phyloP scores from a whole-genome alignment of 2,888 invertebrate genomes.

The Spatulosminthurus flaviceps region DNA sequence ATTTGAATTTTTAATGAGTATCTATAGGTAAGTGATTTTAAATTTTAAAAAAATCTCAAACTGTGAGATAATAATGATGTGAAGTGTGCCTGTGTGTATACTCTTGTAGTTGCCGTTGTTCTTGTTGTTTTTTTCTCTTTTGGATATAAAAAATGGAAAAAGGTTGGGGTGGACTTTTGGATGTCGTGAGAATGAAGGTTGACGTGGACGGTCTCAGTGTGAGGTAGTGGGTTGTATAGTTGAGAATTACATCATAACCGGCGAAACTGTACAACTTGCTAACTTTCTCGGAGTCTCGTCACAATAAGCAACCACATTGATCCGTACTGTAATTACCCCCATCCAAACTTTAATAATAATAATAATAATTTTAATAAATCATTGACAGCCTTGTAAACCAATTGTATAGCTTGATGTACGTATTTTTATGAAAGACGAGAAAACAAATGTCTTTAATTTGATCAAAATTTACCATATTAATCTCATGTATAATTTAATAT shows the following conservation, averaged over 20 bases:
- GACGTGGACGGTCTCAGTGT: constrained; percentile 70
- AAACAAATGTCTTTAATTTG: too few relatives aligned
- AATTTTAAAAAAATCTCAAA: too few relatives aligned
- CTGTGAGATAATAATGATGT: too few relatives aligned
- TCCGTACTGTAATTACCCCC: constrained; percentile 12
- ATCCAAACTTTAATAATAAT: not conserved
- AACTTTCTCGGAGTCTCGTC: constrained; percentile 83
- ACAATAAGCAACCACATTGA: constrained; percentile 19
- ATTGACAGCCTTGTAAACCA: not conserved
- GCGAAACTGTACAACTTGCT: constrained; percentile 97
- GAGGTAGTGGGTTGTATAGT: constrained; percentile 99
- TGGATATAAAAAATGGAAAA: not conserved
- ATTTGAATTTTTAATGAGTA: too few relatives aligned
- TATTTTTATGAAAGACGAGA: too few relatives aligned
- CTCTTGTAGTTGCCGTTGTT: not conserved
- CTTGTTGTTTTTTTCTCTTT: not conserved
- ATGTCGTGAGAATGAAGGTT: constrained; percentile 15
- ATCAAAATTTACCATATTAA: too few relatives aligned
- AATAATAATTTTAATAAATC: too few relatives aligned
- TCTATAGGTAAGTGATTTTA: too few relatives aligned
- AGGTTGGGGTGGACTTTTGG: constrained; percentile 14
- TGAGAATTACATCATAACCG: constrained; percentile 84
- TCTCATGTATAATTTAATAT: too few relatives aligned
- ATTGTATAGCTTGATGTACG: too few relatives aligned
- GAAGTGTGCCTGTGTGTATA: too few relatives aligned